A percentile compares a stretch with the other conserved stretches of the same genome.
These are phyloP conservation scores for Solenopsis invicta DNA, from an alignment of 1,140 invertebrate species.

Conservation along the genomic window DNA sequence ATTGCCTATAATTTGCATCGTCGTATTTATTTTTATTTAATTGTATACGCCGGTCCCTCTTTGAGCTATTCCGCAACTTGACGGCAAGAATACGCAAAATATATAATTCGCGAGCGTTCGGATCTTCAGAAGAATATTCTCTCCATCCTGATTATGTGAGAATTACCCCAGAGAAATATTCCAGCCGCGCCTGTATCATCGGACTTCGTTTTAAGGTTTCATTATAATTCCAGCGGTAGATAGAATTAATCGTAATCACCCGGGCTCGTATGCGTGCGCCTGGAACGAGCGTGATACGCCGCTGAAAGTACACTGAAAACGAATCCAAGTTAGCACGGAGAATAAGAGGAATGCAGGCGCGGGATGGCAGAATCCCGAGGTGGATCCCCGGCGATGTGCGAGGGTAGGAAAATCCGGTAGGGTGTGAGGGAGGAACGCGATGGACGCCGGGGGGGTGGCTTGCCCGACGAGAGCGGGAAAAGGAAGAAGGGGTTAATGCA, in stretches of 20 bases:
- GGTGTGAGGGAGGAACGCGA: conserved; percentile 57
- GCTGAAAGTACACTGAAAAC: conserved; percentile 58
- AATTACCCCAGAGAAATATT: conserved; percentile 56
- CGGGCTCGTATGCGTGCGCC: conserved; percentile 59
- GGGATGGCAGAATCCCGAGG: conserved; percentile 67
- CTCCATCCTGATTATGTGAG: conserved; percentile 47
- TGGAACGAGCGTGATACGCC: conserved; percentile 53
- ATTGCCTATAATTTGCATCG: neutral
- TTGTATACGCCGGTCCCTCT: neutral
- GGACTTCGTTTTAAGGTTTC: conserved; percentile 64
- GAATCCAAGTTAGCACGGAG: conserved; percentile 64
- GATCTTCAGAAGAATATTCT: conserved; percentile 47
- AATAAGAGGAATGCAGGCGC: conserved; percentile 64
- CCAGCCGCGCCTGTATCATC: conserved; percentile 47
- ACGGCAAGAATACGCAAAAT: conserved; percentile 11
- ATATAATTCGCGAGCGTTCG: conserved; percentile 1
- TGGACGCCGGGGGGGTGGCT: conserved; percentile 12
- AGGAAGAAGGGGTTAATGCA: conserved; percentile 83
- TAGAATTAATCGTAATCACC: conserved; percentile 65
- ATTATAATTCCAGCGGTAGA: conserved; percentile 59
- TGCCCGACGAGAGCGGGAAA: conserved; percentile 54
- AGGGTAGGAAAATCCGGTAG: conserved; percentile 50
- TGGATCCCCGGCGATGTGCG: conserved; percentile 67
- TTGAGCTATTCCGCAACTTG: neutral
- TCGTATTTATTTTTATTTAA: neutral